These are phyloP conservation scores for Tor tambroides DNA, from an alignment of 2,113 vertebrate genomes.

Conservation along the genomic window DNA sequence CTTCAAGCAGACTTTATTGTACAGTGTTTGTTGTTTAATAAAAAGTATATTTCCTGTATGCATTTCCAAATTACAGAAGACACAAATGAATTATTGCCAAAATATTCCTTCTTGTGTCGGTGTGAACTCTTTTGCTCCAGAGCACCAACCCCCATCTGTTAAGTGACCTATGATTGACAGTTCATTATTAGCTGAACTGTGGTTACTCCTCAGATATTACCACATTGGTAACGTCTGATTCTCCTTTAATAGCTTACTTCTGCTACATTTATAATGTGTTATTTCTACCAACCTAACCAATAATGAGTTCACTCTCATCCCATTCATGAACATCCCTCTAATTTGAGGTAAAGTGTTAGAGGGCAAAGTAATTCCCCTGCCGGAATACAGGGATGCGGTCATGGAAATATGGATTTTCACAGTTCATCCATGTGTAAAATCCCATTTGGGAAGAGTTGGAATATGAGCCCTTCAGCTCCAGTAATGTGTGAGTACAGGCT, in stretches of 20 bases:
- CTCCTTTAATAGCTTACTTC: slow-evolving; percentile 75
- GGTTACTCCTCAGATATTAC: slow-evolving; percentile 74
- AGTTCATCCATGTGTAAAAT: slow-evolving; percentile 67
- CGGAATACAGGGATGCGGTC: slow-evolving; percentile 42
- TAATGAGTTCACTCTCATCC: slow-evolving; percentile 65
- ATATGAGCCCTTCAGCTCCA: slow-evolving; percentile 29
- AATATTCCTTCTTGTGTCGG: background rate
- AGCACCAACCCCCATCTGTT: slow-evolving; percentile 60
- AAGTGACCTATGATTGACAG: slow-evolving; percentile 78
- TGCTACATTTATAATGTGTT: slow-evolving; percentile 74
- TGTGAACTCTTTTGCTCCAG: slow-evolving; percentile 2
- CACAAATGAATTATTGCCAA: background rate
- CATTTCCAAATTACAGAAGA: background rate
- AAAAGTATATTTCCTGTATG: background rate
- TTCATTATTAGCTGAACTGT: slow-evolving; percentile 74
- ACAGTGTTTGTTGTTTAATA: background rate
- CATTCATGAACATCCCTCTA: slow-evolving; percentile 65
- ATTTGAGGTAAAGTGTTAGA: slow-evolving; percentile 64
- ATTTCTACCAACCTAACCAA: slow-evolving; percentile 67
- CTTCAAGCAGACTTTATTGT: background rate
- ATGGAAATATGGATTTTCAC: slow-evolving; percentile 51
- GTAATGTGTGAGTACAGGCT: slow-evolving; percentile 2
- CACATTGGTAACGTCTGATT: slow-evolving; percentile 72
- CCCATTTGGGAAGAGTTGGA: slow-evolving; percentile 35
- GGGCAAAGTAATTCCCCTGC: slow-evolving; percentile 44